Base-by-base conservation (phyloP, 2,113 vertebrate genomes). In the Ovis canadensis region DNA sequence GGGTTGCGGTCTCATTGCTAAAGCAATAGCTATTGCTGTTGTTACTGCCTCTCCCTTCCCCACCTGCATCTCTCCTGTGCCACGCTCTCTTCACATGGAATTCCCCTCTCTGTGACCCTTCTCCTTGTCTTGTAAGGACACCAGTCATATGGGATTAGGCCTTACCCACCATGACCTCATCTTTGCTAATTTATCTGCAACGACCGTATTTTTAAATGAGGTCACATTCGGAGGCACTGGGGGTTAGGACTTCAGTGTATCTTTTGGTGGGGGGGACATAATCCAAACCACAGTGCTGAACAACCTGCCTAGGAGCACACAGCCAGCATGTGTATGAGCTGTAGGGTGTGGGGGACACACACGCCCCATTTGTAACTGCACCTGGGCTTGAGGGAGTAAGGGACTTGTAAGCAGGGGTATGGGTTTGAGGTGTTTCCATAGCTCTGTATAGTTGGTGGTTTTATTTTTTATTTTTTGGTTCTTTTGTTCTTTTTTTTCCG, bases 1-100 rank as follows among this genome's bases (percentile, higher is more conserved):
- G 4, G 52, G 43, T 60, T 4, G 17, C 5, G 6, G 43, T 8
- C 2, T 3, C 1, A 0, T 1, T 3, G 2, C 50, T 16, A 13
- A 25, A 12, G 57, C 10, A 27, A 5, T 12, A 59, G 25, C 25
- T 59, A 1, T 1, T 27, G 57, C 25, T 11, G 2, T 27, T 2
- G 10, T 11, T 12, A 27, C 57, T 12, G 2, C 29, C 45, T 77
- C 52, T 5, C 0, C 21, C 33, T 2, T 12, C 19, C 19, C 6
- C 1, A 0, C 3, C 1, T 0, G 23, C 7, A 29, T 11, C 36
- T 17, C n/a, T 83, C 43, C 16, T 6, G 11, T 9, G n/a, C 36
- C 10, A 43, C 15, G 3, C 27, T 77, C 19, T 7, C 27, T 57
- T 57, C 36, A 8, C 13, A 2, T 0, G 11, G 27, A n/a, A 43